Evolutionary conservation across 2,797 vertebrate genomes (phyloP).

Genomic region (Lacerta bilineata): DNA sequence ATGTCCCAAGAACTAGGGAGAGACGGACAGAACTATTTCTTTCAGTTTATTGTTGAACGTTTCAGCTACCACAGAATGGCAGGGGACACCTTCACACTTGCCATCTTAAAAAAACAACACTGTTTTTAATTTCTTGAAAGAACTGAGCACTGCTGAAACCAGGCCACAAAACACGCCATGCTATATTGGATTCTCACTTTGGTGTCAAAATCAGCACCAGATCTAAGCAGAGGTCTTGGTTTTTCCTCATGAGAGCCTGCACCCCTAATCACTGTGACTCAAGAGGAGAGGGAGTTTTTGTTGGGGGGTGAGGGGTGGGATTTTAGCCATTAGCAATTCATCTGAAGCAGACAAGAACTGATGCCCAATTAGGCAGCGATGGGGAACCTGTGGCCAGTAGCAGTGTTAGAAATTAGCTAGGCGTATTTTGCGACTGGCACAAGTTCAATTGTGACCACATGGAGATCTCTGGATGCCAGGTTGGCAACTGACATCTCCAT

Average conservation of each 20-base stretch:
- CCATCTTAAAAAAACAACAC: neutral
- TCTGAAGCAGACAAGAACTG: neutral
- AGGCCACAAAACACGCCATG: neutral
- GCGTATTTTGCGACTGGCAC: too few relatives aligned
- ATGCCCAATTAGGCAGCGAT: neutral
- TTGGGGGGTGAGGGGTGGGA: neutral
- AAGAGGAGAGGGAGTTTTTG: neutral
- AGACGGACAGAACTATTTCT: too few relatives aligned
- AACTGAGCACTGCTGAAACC: neutral
- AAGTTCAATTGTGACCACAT: too few relatives aligned
- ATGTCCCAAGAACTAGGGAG: neutral
- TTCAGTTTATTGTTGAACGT: neutral
- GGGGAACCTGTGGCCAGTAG: too few relatives aligned
- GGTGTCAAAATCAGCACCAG: neutral
- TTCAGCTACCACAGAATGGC: neutral
- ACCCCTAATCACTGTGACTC: neutral
- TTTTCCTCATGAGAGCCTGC: neutral
- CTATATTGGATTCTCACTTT: neutral
- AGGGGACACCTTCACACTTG: neutral
- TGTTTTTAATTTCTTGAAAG: neutral
- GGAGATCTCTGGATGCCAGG: too few relatives aligned
- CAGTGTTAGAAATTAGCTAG: too few relatives aligned
- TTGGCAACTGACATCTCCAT: too few relatives aligned
- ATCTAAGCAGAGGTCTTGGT: neutral
- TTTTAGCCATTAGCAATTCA: neutral